Conservation (phyloP, 2,797 vertebrate genomes). For the Esox masquinongy region DNA sequence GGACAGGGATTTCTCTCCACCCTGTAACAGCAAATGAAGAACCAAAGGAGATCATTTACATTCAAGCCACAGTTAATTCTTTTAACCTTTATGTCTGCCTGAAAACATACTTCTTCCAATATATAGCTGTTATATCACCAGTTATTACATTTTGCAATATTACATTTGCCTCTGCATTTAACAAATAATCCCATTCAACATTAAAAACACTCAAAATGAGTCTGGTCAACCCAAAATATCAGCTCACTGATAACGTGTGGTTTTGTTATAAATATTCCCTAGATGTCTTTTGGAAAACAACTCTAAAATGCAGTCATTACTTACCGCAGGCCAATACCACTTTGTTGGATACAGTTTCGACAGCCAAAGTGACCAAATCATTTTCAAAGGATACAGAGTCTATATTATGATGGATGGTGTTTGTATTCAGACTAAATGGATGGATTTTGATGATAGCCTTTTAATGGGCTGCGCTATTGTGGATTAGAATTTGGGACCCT, state of each 20-base stretch:
- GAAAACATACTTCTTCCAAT: too few species aligned
- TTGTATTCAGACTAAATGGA: background rate
- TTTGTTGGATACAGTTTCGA: background rate
- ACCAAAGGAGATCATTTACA: conserved; percentile 6
- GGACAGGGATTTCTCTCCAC: background rate
- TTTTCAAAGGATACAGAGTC: background rate
- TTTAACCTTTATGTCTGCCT: conserved; percentile 6
- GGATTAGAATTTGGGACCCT: background rate
- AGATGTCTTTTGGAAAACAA: background rate
- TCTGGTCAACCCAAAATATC: background rate
- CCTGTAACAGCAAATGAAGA: background rate
- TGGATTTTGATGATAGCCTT: conserved; percentile 4
- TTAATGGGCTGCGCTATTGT: conserved; percentile 10
- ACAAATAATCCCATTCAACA: background rate
- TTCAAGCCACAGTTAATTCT: conserved; percentile 2
- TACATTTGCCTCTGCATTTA: conserved; percentile 6
- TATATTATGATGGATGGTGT: conserved; percentile 10
- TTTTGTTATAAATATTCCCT: background rate
- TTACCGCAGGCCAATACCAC: background rate
- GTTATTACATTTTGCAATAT: background rate
- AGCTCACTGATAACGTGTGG: background rate
- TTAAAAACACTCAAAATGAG: background rate
- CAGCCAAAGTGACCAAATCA: background rate
- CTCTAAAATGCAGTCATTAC: background rate
- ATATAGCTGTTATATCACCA: too few species aligned